Base-by-base conservation (phyloP, 2,888 invertebrate species). In the Epirrhoe alternata region DNA sequence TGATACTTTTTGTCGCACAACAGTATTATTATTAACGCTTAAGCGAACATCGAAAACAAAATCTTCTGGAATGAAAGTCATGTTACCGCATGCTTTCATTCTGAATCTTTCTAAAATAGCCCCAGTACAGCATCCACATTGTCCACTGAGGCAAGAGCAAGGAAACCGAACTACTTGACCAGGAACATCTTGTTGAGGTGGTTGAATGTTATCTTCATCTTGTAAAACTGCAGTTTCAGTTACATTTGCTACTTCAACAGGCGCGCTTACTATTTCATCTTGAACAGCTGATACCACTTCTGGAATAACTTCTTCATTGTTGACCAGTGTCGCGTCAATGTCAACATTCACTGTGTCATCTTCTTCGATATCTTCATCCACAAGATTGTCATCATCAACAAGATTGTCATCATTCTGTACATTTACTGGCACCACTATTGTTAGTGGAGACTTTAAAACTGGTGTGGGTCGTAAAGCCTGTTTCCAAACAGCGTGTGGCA, bases 51-150 rank as follows among this genome's bases (percentile, higher is more conserved):
- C 96, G 81, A 97, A 96, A 33, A 96, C 95, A 83, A 97, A 97
- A 73, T 97, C 97, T 76, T 97, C 97, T 0, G 97, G 96, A 17
- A 96, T 94, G 81, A 97, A 97, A 10, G 95, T 95, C 30, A 97
- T 92, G 80, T 97, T 97, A 50, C 96, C 95, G 84, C 97, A 97
- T 17, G 96, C 95, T 80, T 96, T 96, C 90, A 96, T 96, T 70
- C 94, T 94, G 75, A 96, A 94, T 49, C 94, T 88, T 65, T 95
- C 94, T 74, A 96, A 84, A 55, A 96, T 86, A 61, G 95, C 90
- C 14, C 95, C 95, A 1, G 96, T 95, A 77, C 96, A 96, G 77
- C 96, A 96, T 8, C 95, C 94, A 80, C 96, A 96, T 77, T 95
- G 88, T 16, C 96, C 95, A 33, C 85, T 83, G 0, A 85, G 84